Conservation (phyloP, 2,797 vertebrate species). For the Fistularia commersonii region DNA sequence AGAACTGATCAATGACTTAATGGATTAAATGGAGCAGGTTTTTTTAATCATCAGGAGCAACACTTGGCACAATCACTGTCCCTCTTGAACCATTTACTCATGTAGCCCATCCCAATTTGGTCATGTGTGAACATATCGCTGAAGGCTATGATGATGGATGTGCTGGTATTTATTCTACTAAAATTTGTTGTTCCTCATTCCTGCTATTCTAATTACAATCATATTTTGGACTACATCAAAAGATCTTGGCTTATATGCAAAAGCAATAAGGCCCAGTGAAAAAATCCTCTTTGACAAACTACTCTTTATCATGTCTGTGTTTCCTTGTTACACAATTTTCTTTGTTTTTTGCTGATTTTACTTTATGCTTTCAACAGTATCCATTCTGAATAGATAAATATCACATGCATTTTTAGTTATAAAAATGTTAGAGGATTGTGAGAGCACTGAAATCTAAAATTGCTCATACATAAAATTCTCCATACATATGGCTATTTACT, state of each 20-base stretch:
- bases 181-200: constrained; percentile 63
- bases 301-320: constrained; percentile 17
- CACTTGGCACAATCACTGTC: too few species aligned
- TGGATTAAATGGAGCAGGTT: too few species aligned
- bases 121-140: constrained; percentile 54
- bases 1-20: too few species aligned
- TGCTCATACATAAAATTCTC: too few species aligned
- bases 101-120: constrained; percentile 13
- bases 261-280: constrained; percentile 43
- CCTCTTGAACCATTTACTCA: neutral
- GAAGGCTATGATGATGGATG: constrained; percentile 62
- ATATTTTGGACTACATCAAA: constrained; percentile 53
- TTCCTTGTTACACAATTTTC: constrained; percentile 4
- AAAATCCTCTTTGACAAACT: constrained; percentile 23
- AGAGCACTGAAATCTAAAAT: too few species aligned
- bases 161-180: constrained; percentile 60
- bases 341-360: neutral
- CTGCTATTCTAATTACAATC: constrained; percentile 56
- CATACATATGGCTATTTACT: too few species aligned
- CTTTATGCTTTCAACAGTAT: neutral
- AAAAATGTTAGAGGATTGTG: too few species aligned
- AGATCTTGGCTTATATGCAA: constrained; percentile 48
- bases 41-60: too few species aligned
- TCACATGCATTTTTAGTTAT: too few species aligned
- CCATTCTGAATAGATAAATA: too few species aligned